Percentiles rank a stretch among this genome's conserved stretches.
Evolutionary conservation across 2,888 invertebrate species (phyloP).

Genomic region (Drosophila eohydei): DNA sequence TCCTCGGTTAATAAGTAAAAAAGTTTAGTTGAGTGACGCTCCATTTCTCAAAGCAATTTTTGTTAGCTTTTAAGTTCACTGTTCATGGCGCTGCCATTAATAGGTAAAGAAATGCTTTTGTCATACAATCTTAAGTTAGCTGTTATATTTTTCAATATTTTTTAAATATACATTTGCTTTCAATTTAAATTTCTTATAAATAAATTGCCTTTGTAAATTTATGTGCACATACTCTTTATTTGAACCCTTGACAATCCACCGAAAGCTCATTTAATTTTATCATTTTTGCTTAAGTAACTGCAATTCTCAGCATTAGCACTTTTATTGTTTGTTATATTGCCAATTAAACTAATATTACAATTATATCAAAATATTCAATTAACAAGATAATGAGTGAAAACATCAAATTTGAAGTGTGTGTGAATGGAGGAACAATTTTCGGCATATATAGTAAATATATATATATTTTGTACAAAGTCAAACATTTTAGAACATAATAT

Average conservation of each 20-base stretch:
- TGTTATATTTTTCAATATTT: constrained; percentile 65
- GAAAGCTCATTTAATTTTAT: constrained; percentile 39
- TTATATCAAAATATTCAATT: constrained; percentile 40
- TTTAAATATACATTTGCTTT: constrained; percentile 49
- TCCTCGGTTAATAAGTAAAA: constrained; percentile 70
- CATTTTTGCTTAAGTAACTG: constrained; percentile 15
- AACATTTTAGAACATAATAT: constrained; percentile 75
- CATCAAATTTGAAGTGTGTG: constrained; percentile 55
- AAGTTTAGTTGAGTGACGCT: constrained; percentile 39
- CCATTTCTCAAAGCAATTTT: constrained; percentile 64
- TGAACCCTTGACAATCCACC: constrained; percentile 70
- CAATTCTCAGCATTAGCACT: constrained; percentile 19
- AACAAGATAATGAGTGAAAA: constrained; percentile 67
- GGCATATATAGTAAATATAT: constrained; percentile 71
- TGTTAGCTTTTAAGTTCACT: constrained; percentile 67
- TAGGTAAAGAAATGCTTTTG: constrained; percentile 68
- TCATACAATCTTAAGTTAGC: constrained; percentile 76
- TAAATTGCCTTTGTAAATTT: constrained; percentile 71
- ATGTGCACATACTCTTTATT: constrained; percentile 27
- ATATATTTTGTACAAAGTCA: constrained; percentile 79
- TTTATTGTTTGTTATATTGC: constrained; percentile 28
- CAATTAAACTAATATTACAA: constrained; percentile 19
- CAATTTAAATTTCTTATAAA: constrained; percentile 56
- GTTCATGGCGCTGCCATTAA: constrained; percentile 67
- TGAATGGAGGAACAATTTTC: constrained; percentile 78